Conservation (phyloP, 2,888 invertebrate species). For the Tachina grossa region DNA sequence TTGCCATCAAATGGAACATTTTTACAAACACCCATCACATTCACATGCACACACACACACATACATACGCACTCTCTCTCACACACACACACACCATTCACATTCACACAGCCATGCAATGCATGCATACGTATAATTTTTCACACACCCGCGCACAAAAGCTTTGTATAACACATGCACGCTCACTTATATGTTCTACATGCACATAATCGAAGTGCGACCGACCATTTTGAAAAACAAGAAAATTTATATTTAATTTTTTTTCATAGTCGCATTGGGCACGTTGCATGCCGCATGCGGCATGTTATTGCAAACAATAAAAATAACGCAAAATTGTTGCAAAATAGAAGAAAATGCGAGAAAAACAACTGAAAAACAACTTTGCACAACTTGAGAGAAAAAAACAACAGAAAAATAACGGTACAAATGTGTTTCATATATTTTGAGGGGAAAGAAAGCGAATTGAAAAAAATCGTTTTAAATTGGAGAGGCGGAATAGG, state of each 20-base stretch:
- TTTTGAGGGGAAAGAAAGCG: conserved; percentile 35
- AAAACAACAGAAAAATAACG: conserved; percentile 57
- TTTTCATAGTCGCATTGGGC: conserved; percentile 69
- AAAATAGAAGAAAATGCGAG: conserved; percentile 25
- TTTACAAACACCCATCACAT: conserved; percentile 41
- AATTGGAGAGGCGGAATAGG: too few relatives aligned
- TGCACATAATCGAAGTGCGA: conserved; percentile 67
- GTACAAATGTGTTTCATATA: conserved; percentile 5
- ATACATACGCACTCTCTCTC: conserved; percentile 29
- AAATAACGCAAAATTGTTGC: conserved; percentile 67
- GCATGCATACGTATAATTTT: conserved; percentile 26
- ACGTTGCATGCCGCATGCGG: conserved; percentile 72
- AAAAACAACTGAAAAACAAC: conserved; percentile 48
- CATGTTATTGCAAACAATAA: conserved; percentile 71
- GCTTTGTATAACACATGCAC: conserved; percentile 11
- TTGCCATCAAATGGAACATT: conserved; percentile 64
- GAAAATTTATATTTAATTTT: conserved; percentile 64
- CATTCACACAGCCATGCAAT: conserved; percentile 23
- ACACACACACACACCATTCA: conserved; percentile 43
- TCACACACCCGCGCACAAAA: conserved; percentile 15
- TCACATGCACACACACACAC: conserved; percentile 9
- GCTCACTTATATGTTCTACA: background rate
- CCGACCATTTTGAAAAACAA: conserved; percentile 70
- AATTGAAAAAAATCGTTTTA: background rate
- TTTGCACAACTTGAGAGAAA: conserved; percentile 55